Evolutionary conservation across 2,113 vertebrate species (phyloP).

Genomic region (Brienomyrus longianalis): DNA sequence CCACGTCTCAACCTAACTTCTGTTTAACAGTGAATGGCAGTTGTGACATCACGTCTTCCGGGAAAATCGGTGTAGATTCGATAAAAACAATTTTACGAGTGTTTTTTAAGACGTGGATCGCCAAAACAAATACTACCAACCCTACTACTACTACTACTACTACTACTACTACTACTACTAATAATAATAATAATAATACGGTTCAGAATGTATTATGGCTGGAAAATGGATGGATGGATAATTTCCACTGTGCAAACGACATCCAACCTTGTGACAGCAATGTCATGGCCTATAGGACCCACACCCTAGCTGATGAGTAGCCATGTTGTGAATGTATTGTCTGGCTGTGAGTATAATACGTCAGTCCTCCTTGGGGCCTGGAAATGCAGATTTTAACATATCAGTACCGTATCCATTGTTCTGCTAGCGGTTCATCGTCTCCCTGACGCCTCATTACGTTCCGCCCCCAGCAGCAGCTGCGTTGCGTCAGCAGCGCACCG

Average conservation of each 20-base stretch:
- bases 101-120: not conserved
- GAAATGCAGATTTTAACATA: not conserved
- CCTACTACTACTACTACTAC: not conserved
- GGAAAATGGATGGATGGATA: not conserved
- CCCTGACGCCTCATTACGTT: not conserved
- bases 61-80: not conserved
- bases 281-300: not conserved
- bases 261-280: not conserved
- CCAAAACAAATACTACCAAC: not conserved
- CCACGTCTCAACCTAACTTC: too few relatives aligned
- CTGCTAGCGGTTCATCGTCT: not conserved
- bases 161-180: not conserved
- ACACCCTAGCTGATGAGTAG: not conserved
- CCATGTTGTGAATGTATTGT: not conserved
- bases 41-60: not conserved
- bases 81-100: not conserved
- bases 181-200: not conserved
- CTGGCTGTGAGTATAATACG: not conserved
- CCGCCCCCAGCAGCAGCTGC: not conserved
- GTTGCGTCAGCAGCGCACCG: not conserved
- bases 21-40: too few relatives aligned
- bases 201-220: not conserved
- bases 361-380: not conserved
- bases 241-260: not conserved
- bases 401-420: not conserved